These are phyloP conservation scores for Deilephila porcellus DNA, from an alignment of 2,888 invertebrate species.

Conservation along the genomic window DNA sequence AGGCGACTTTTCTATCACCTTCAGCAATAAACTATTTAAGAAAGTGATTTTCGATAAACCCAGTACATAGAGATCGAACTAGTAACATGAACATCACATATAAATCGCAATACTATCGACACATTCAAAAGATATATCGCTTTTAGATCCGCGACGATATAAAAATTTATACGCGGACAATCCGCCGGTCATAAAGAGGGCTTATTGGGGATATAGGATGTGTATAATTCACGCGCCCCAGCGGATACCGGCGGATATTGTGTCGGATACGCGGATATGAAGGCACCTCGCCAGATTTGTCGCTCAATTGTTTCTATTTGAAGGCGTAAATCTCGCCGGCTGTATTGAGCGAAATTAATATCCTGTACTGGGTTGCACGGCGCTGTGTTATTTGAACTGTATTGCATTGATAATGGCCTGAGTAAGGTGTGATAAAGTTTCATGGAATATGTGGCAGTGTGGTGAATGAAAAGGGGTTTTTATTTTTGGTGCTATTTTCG, in stretches of 20 bases:
- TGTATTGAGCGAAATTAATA: conserved; percentile 16
- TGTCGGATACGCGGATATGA: conserved; percentile 48
- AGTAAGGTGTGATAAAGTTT: too few relatives aligned
- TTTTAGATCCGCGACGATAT: conserved; percentile 66
- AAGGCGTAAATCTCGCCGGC: conserved; percentile 32
- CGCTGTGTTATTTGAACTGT: too few relatives aligned
- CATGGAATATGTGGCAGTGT: too few relatives aligned
- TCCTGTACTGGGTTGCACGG: conserved; percentile 1
- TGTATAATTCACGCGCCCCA: conserved; percentile 53
- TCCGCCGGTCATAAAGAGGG: conserved; percentile 66
- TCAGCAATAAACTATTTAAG: neutral
- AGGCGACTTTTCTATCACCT: neutral
- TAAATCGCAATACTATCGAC: conserved; percentile 13
- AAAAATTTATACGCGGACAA: conserved; percentile 70
- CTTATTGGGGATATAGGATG: conserved; percentile 56
- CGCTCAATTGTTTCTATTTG: conserved; percentile 41
- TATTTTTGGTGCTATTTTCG: too few relatives aligned
- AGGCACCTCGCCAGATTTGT: conserved; percentile 45
- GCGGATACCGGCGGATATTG: conserved; percentile 49
- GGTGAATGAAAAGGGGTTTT: too few relatives aligned
- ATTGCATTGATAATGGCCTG: too few relatives aligned
- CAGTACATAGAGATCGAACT: neutral
- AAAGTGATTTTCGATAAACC: neutral
- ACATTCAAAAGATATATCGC: conserved; percentile 48
- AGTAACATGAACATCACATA: neutral